Evolutionary conservation across 2,797 vertebrate species (phyloP).

Genomic region (Moxostoma hubbsi): DNA sequence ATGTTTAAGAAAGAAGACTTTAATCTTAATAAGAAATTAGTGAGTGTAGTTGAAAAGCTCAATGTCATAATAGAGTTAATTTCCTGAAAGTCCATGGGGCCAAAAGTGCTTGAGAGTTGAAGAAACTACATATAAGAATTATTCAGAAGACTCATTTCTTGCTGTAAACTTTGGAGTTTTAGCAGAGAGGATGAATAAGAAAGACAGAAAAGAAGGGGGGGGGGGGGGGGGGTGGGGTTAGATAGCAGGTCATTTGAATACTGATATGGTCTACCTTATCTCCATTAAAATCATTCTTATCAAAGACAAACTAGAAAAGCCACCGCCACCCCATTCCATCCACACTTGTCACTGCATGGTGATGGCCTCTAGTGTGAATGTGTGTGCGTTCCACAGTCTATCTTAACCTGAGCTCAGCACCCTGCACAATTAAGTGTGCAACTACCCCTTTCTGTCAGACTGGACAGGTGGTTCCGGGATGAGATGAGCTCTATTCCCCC

Average conservation of each 20-base stretch:
- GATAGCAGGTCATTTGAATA: slow-evolving; percentile 93
- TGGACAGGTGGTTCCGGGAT: slow-evolving; percentile 89
- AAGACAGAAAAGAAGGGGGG: slow-evolving; percentile 62
- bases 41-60: no score
- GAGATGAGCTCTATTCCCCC: slow-evolving; percentile 86
- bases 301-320: slow-evolving; percentile 82
- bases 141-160: slow-evolving; percentile 15
- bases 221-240: slow-evolving; percentile 43
- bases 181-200: slow-evolving; percentile 45
- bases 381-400: slow-evolving; percentile 86
- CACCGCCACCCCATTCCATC: slow-evolving; percentile 75
- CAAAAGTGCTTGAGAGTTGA: not conserved
- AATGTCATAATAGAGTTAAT: no score
- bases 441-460: slow-evolving; percentile 87
- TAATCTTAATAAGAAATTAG: no score
- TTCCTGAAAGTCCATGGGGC: no score
- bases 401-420: slow-evolving; percentile 81
- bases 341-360: slow-evolving; percentile 83
- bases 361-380: slow-evolving; percentile 75
- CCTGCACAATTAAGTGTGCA: slow-evolving; percentile 85
- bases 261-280: slow-evolving; percentile 86
- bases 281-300: slow-evolving; percentile 94
- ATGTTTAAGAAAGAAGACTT: slow-evolving; percentile 5
- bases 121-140: slow-evolving; percentile 25
- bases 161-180: slow-evolving; percentile 54